These are phyloP conservation scores for Meda fulgida DNA, from an alignment of 2,797 vertebrate genomes.

Conservation along the genomic window DNA sequence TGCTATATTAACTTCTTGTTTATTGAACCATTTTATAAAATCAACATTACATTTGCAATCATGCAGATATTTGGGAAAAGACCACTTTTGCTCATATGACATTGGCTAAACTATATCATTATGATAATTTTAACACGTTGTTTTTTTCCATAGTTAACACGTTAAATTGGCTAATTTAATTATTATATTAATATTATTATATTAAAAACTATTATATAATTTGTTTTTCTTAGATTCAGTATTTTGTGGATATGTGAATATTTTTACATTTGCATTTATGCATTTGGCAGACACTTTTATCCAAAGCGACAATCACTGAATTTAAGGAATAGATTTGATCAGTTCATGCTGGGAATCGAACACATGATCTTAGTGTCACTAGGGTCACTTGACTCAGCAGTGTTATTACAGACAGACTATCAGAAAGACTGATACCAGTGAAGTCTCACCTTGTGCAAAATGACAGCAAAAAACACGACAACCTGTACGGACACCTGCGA, in stretches of 20 bases:
- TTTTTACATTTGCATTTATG: not conserved
- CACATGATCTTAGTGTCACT: not conserved
- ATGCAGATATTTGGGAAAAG: not conserved
- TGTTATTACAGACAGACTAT: not conserved
- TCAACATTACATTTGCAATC: no score
- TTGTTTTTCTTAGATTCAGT: not conserved
- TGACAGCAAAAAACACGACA: slow-evolving; percentile 83
- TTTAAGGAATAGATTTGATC: not conserved
- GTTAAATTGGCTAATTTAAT: not conserved
- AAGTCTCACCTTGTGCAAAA: slow-evolving; percentile 82
- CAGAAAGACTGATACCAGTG: not conserved
- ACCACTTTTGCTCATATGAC: not conserved
- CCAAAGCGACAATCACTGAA: not conserved
- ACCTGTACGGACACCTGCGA: slow-evolving; percentile 80
- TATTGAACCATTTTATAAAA: no score
- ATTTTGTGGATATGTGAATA: not conserved
- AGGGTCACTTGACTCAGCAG: not conserved
- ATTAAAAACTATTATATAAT: not conserved
- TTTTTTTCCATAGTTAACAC: no score
- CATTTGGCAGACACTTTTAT: not conserved
- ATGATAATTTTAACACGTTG: no score
- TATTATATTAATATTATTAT: not conserved
- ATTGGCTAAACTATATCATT: no score
- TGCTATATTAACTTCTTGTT: no score
- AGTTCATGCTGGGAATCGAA: not conserved